These are phyloP conservation scores for Diorhabda sublineata DNA, from an alignment of 1,140 invertebrate genomes.

Conservation along the genomic window DNA sequence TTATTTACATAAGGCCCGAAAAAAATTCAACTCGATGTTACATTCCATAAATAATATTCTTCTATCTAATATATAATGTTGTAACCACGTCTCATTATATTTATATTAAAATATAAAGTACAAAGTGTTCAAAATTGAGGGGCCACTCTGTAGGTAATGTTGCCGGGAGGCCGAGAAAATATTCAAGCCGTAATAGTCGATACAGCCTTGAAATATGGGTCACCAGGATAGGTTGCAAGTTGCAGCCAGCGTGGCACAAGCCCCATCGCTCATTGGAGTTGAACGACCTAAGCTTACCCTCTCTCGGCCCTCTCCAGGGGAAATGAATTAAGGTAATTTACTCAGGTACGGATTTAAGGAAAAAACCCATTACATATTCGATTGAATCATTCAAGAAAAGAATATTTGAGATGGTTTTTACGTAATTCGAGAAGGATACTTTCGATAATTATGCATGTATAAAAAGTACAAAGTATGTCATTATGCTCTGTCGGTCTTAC, in stretches of 20 bases:
- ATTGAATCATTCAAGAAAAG: too few species aligned
- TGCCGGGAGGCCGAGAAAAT: not conserved
- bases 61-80: too few species aligned
- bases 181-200: constrained; percentile 18
- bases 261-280: constrained; percentile 6
- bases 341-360: not conserved
- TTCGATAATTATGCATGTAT: too few species aligned
- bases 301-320: not conserved
- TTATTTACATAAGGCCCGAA: not conserved
- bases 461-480: too few species aligned
- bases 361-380: not conserved
- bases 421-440: too few species aligned
- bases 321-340: not conserved
- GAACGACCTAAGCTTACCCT: constrained; percentile 15
- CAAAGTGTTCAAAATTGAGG: not conserved
- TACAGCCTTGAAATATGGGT: constrained; percentile 23
- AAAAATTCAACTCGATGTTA: not conserved
- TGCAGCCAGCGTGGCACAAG: constrained; percentile 12
- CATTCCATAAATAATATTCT: too few species aligned
- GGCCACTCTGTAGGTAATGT: not conserved
- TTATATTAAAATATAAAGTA: not conserved
- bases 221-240: constrained; percentile 20
- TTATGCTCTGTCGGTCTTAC: too few species aligned
- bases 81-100: not conserved
- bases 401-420: too few species aligned